Evolutionary conservation across 2,888 invertebrate species (phyloP).

Genomic region (Zonitis immaculata): DNA sequence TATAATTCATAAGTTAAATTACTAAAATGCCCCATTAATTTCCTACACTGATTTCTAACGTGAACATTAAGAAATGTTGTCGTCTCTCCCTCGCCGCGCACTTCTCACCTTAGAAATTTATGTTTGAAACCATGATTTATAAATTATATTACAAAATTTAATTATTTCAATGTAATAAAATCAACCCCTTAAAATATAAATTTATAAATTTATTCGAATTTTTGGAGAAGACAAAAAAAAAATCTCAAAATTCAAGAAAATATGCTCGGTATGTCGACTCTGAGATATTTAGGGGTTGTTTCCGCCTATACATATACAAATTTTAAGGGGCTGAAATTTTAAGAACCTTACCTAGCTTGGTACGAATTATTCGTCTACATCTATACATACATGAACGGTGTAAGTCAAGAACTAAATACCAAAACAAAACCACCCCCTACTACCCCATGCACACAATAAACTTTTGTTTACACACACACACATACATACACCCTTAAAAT

Average conservation of each 20-base stretch:
- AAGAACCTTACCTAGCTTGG: too few relatives aligned
- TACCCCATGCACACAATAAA: too few relatives aligned
- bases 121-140: constrained; percentile 15
- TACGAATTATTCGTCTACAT: too few relatives aligned
- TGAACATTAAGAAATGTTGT: constrained; percentile 26
- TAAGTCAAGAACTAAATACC: constrained; percentile 22
- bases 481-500: constrained; percentile 28
- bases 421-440: constrained; percentile 14
- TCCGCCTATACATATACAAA: too few relatives aligned
- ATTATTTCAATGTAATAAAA: constrained; percentile 7
- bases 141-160: constrained; percentile 16
- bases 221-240: too few relatives aligned
- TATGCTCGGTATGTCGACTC: constrained; percentile 14
- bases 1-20: constrained; percentile 46
- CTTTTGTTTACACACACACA: too few relatives aligned
- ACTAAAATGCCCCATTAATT: constrained; percentile 46
- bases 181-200: too few relatives aligned
- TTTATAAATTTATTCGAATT: too few relatives aligned
- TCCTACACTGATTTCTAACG: constrained; percentile 42
- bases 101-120: constrained; percentile 16
- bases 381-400: constrained; percentile 9
- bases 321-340: too few relatives aligned
- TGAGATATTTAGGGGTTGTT: constrained; percentile 8
- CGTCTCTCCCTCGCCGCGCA: not conserved
- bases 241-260: too few relatives aligned